Evolutionary conservation across 1,140 invertebrate species (phyloP).

Genomic region (Plodia interpunctella): DNA sequence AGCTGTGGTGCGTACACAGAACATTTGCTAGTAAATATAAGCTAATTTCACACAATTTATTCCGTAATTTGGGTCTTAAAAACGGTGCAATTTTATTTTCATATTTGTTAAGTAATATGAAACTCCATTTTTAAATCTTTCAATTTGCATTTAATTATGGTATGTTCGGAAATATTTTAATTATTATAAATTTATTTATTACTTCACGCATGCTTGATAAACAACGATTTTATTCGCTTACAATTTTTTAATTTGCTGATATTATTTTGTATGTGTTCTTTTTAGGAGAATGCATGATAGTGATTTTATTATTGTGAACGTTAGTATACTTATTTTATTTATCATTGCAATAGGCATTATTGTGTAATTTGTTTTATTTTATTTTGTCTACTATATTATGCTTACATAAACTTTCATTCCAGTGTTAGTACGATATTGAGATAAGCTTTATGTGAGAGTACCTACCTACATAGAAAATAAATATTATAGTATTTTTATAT

Average conservation of each 20-base stretch:
- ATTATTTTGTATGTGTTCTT: slow-evolving; percentile 38
- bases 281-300: slow-evolving; percentile 45
- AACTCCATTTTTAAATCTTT: slow-evolving; percentile 10
- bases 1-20: neutral
- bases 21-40: neutral
- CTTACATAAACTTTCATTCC: slow-evolving; percentile 64
- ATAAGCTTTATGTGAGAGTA: slow-evolving; percentile 65
- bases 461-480: slow-evolving; percentile 39
- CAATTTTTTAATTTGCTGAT: slow-evolving; percentile 52
- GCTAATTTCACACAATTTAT: neutral
- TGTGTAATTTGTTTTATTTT: slow-evolving; percentile 18
- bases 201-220: slow-evolving; percentile 38
- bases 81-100: neutral
- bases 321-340: slow-evolving; percentile 24
- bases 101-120: slow-evolving; percentile 17
- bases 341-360: slow-evolving; percentile 21
- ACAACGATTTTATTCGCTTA: slow-evolving; percentile 66
- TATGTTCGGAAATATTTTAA: slow-evolving; percentile 33
- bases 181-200: slow-evolving; percentile 26
- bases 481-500: slow-evolving; percentile 60
- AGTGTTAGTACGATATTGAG: slow-evolving; percentile 64
- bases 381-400: slow-evolving; percentile 48
- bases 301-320: slow-evolving; percentile 44
- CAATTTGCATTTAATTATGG: slow-evolving; percentile 60
- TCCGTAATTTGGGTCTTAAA: neutral